Percentiles rank a stretch among this genome's conserved stretches.
These are phyloP conservation scores for Brachionus rotundiformis DNA, from an alignment of 1,140 invertebrate species.

Conservation along the genomic window DNA sequence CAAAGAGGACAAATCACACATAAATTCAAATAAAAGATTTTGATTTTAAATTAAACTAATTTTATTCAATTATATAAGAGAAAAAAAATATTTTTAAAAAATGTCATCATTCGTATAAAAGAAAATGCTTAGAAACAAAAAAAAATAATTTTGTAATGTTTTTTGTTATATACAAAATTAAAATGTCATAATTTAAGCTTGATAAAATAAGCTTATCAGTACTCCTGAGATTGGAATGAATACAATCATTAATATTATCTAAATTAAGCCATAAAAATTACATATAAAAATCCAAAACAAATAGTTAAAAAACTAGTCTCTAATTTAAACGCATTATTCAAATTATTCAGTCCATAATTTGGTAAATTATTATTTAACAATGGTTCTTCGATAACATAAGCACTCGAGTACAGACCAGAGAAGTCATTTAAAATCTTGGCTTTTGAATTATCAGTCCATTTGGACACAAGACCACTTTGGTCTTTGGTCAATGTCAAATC, in stretches of 20 bases:
- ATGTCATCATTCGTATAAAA: not conserved
- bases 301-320: not conserved
- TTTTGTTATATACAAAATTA: slow-evolving; percentile 6
- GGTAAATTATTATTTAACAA: slow-evolving; percentile 21
- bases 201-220: not conserved
- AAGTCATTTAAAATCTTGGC: slow-evolving; percentile 48
- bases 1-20: not conserved
- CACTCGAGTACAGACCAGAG: slow-evolving; percentile 25
- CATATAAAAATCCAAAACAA: not conserved
- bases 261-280: not conserved
- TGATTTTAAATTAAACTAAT: slow-evolving; percentile 2
- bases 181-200: not conserved
- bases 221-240: slow-evolving; percentile 10
- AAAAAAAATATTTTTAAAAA: not conserved
- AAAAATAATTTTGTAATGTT: not conserved
- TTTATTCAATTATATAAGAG: not conserved
- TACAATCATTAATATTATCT: not conserved
- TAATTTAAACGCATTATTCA: not conserved
- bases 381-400: slow-evolving; percentile 43
- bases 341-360: slow-evolving; percentile 47
- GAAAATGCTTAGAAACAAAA: not conserved
- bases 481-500: slow-evolving; percentile 48
- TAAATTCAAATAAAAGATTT: no score
- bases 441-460: slow-evolving; percentile 19
- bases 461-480: slow-evolving; percentile 33